Evolutionary conservation across 2,888 invertebrate genomes (phyloP).

Genomic region (Rhopalosiphum nymphaeae): DNA sequence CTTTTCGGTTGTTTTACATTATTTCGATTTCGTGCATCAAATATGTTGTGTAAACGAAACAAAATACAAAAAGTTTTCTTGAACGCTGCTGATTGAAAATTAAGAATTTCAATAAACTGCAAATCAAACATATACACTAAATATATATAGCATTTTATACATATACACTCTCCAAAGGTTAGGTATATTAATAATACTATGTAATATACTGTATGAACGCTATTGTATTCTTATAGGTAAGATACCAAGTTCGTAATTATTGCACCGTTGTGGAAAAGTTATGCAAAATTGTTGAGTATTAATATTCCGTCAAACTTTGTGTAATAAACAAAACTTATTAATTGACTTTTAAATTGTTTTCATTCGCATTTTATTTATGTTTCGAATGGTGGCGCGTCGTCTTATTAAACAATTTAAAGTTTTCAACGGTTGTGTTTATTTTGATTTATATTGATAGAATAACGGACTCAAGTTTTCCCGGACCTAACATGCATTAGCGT

Average conservation of each 20-base stretch:
- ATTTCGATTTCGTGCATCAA: too few species aligned
- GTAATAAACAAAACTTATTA: constrained; percentile 19
- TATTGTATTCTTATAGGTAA: neutral
- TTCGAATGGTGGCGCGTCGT: neutral
- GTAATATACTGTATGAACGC: too few species aligned
- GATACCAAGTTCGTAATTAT: neutral
- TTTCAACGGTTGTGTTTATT: constrained; percentile 18
- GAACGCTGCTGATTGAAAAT: too few species aligned
- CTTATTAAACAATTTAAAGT: constrained; percentile 24
- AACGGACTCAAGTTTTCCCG: neutral
- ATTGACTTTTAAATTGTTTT: constrained; percentile 26
- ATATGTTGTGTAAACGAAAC: too few species aligned
- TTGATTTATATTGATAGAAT: constrained; percentile 18
- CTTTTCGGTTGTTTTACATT: too few species aligned
- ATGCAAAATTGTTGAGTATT: neutral
- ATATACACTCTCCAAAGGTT: too few species aligned
- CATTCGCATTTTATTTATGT: constrained; percentile 5
- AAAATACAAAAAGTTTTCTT: too few species aligned
- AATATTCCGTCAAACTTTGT: constrained; percentile 1
- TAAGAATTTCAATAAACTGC: too few species aligned
- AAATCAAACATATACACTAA: too few species aligned
- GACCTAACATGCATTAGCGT: neutral
- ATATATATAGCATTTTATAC: too few species aligned
- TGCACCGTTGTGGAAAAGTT: neutral
- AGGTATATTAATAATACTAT: too few species aligned